Percentiles rank a stretch among this genome's conserved stretches.
Conservation (phyloP, 2,888 invertebrate species). For the Lithophane semibrunnea region DNA sequence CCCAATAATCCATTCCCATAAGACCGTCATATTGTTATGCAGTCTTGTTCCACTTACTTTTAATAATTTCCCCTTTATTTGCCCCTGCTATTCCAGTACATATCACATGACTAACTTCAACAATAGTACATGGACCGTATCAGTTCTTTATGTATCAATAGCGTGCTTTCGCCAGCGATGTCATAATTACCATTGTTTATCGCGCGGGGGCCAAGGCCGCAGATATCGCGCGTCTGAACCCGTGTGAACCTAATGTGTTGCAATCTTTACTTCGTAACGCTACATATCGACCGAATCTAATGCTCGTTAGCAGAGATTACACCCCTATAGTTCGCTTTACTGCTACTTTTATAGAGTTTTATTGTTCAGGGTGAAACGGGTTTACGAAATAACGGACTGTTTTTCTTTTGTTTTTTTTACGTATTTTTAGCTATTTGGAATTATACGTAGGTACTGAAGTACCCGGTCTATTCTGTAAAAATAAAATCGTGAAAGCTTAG, state of each 20-base stretch:
- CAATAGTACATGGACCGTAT: constrained; percentile 42
- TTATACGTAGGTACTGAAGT: background rate
- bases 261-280: constrained; percentile 56
- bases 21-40: background rate
- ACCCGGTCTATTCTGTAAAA: background rate
- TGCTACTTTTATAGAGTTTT: constrained; percentile 44
- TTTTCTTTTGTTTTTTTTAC: constrained; percentile 17
- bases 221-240: constrained; percentile 77
- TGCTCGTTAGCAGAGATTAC: constrained; percentile 64
- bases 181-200: constrained; percentile 83
- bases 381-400: constrained; percentile 20
- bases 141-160: constrained; percentile 47
- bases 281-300: constrained; percentile 56
- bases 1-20: background rate
- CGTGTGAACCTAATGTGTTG: constrained; percentile 68
- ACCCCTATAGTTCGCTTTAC: constrained; percentile 57
- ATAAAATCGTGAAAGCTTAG: background rate
- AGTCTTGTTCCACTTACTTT: constrained; percentile 10
- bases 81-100: background rate
- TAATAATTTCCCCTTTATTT: background rate
- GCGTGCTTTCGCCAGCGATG: constrained; percentile 72
- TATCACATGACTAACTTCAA: constrained; percentile 29
- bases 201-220: constrained; percentile 82
- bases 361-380: constrained; percentile 27
- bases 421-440: background rate